Conservation (phyloP, 2,797 vertebrate genomes). For the Molossus molossus region DNA sequence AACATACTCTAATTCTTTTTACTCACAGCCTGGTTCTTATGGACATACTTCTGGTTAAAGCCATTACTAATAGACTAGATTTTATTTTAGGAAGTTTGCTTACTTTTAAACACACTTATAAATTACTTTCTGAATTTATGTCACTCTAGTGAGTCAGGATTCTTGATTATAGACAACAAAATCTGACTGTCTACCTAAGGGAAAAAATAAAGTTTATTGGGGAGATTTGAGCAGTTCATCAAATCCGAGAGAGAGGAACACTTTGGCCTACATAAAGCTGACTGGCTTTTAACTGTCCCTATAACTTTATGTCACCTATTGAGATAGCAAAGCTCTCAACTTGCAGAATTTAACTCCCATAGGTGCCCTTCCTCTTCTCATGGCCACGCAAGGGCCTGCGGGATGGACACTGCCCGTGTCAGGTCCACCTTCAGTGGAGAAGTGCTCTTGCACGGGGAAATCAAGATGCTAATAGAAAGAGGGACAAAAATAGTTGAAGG, state of each 20-base stretch:
- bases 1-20: not conserved
- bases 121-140: slow-evolving; percentile 13
- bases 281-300: not conserved
- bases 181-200: not conserved
- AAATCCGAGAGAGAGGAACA: not conserved
- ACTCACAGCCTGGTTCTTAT: not conserved
- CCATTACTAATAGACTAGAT: not conserved
- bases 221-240: not conserved
- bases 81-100: slow-evolving; percentile 10
- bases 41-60: not conserved
- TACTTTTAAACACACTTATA: slow-evolving; percentile 21
- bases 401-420: not conserved
- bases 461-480: not conserved
- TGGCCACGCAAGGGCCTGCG: not conserved
- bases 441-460: not conserved
- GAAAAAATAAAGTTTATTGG: not conserved
- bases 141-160: not conserved
- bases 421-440: not conserved
- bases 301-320: not conserved
- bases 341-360: not conserved
- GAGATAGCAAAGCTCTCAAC: not conserved
- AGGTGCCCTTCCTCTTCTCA: not conserved
- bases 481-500: not conserved
- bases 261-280: not conserved
- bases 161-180: not conserved